Evolutionary conservation across 92 coral and sea anemone genomes (phyloP), one percentile per base, ranked within the genome.

Genomic region (Parazoanthus atlanticus): DNA sequence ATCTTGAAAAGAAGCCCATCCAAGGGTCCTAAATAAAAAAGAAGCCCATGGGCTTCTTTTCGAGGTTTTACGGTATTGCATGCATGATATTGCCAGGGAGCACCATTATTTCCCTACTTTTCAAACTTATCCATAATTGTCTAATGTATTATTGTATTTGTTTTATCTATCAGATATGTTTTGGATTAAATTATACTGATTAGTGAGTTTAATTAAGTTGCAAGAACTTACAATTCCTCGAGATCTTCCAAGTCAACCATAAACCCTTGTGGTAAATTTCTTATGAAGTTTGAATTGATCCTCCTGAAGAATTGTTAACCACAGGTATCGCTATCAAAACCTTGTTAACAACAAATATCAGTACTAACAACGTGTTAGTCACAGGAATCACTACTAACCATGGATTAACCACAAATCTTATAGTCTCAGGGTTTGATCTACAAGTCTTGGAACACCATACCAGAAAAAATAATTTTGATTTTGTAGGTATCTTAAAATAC

Each of bases 141-240:
- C 3, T 3, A 40, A 40, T 2, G 43, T 40, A 4, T 40, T 8
- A 4, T 8, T 40, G 43, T 1, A 40, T 40, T 40, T 40, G 43
- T 8, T 0, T 40, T 2, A 40, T 40, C 6, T 40, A 5, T 40
- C 43, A 40, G 43, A 40, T 40, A 40, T 40, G 43, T 28, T 71
- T 71, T 29, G 34, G 34, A 29, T 71, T 5, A 71, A 29, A 10
- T 71, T 71, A 19, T 71, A 34, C 38, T 43, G 0, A 43, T 10
- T 28, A 13, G 34, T 29, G 34, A 71, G 8, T 71, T 31, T 13
- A 30, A 8, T 11, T 11, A 5, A 1, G 67, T 6, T 85, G 36
- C 28, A 21, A 16, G 17, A 66, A 66, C 86, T 80, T 88, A 88
- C 77, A 88, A 29, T 80, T 88, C 86, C 86, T 64, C 71, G 65